phyloP scores from a whole-genome alignment of 2,888 invertebrate genomes.

The Crematogaster levior region DNA sequence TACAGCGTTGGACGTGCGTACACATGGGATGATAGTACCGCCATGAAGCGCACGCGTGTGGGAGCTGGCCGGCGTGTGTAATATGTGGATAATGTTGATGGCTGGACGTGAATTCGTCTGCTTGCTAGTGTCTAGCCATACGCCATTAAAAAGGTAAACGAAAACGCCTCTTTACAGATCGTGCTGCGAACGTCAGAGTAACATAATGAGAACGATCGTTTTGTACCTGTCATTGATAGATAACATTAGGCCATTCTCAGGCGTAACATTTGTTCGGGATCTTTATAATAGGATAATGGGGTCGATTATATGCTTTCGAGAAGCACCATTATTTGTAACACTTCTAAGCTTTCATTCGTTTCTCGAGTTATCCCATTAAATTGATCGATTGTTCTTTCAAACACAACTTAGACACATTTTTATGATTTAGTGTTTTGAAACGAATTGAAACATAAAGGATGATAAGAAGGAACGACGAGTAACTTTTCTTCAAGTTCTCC shows the following conservation, averaged over 20 bases:
- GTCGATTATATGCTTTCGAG: slow-evolving; percentile 33
- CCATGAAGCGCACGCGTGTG: slow-evolving; percentile 47
- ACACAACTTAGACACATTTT: not conserved
- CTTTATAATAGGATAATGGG: slow-evolving; percentile 27
- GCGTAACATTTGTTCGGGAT: slow-evolving; percentile 24
- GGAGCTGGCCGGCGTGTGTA: slow-evolving; percentile 55
- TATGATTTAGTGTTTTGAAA: not conserved
- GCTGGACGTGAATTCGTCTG: slow-evolving; percentile 48
- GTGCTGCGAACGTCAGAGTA: slow-evolving; percentile 39
- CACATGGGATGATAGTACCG: slow-evolving; percentile 58
- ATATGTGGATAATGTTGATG: slow-evolving; percentile 64
- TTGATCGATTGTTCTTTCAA: slow-evolving; percentile 19
- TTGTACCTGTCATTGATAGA: slow-evolving; percentile 38
- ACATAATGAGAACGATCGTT: slow-evolving; percentile 40
- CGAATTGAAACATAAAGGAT: slow-evolving; percentile 4
- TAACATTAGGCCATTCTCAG: slow-evolving; percentile 31
- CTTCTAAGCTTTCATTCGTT: not conserved
- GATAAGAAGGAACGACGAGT: not conserved
- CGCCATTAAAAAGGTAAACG: slow-evolving; percentile 59
- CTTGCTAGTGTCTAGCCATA: slow-evolving; percentile 25
- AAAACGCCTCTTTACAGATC: slow-evolving; percentile 59
- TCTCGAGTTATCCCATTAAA: slow-evolving; percentile 17
- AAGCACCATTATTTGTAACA: slow-evolving; percentile 29
- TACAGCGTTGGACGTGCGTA: slow-evolving; percentile 53
- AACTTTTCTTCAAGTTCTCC: not conserved